Evolutionary conservation across 2,113 vertebrate genomes (phyloP).

Genomic region (Leptobrachium ailaonicum): DNA sequence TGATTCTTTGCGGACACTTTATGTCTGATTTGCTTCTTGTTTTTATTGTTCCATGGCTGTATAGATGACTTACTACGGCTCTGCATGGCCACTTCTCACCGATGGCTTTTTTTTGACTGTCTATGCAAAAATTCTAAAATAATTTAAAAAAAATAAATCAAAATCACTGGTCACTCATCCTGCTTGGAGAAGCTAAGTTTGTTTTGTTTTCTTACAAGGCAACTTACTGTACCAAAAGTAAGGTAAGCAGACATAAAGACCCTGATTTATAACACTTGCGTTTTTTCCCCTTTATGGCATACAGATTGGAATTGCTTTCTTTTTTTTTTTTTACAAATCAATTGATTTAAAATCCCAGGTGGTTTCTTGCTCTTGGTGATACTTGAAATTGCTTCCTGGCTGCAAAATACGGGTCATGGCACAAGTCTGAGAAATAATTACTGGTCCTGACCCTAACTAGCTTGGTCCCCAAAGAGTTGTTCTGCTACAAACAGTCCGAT

Average conservation of each 20-base stretch:
- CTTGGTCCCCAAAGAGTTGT: background rate
- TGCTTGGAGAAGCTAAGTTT: too few species aligned
- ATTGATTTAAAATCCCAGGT: constrained; percentile 37
- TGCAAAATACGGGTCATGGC: constrained; percentile 33
- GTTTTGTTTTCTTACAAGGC: background rate
- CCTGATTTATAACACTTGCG: background rate
- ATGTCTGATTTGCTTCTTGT: too few species aligned
- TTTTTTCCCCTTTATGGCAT: background rate
- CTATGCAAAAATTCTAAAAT: too few species aligned
- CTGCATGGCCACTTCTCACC: too few species aligned
- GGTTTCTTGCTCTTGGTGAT: constrained; percentile 18
- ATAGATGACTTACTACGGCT: too few species aligned
- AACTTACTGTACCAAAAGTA: too few species aligned
- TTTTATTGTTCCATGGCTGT: too few species aligned
- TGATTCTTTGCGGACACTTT: too few species aligned
- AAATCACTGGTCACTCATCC: too few species aligned
- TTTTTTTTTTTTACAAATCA: background rate
- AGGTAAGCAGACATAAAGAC: too few species aligned
- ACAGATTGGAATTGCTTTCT: constrained; percentile 14
- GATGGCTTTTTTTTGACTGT: too few species aligned
- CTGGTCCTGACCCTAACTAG: constrained; percentile 9
- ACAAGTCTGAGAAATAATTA: constrained; percentile 17
- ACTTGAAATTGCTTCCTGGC: constrained; percentile 8
- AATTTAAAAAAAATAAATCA: too few species aligned
- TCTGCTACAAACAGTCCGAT: background rate